Percentiles rank a stretch among this genome's conserved stretches.
Conservation (phyloP, 1,140 invertebrate species). For the Zaprionus ornatus region DNA sequence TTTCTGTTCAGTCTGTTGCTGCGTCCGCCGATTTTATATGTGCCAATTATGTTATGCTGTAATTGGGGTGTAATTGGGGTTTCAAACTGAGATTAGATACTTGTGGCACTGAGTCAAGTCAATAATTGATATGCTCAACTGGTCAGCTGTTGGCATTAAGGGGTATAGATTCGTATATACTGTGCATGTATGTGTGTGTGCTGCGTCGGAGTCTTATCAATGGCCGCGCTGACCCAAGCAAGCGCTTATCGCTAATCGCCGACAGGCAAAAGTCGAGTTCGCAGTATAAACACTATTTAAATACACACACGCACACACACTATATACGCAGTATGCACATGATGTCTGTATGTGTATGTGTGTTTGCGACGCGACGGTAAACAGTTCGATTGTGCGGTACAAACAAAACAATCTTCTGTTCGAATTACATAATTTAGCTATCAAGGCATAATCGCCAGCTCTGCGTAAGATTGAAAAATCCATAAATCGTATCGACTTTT, state of each 20-base stretch:
- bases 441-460: background rate
- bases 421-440: slow-evolving; percentile 57
- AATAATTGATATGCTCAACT: slow-evolving; percentile 3
- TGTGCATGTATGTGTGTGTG: slow-evolving; percentile 14
- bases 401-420: slow-evolving; percentile 10
- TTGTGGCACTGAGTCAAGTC: background rate
- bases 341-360: background rate
- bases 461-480: slow-evolving; percentile 51
- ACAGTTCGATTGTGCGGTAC: slow-evolving; percentile 40
- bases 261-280: slow-evolving; percentile 57
- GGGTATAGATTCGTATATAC: background rate
- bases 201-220: slow-evolving; percentile 30
- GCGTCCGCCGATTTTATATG: background rate
- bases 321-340: background rate
- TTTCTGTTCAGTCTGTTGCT: background rate
- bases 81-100: slow-evolving; percentile 6
- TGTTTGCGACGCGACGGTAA: background rate
- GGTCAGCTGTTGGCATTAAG: background rate
- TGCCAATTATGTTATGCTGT: slow-evolving; percentile 1
- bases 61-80: background rate
- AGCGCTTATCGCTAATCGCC: slow-evolving; percentile 45
- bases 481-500: slow-evolving; percentile 51
- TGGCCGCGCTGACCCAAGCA: slow-evolving; percentile 53
- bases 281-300: slow-evolving; percentile 24
- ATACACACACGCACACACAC: slow-evolving; percentile 7